phyloP scores from a whole-genome alignment of 2,797 vertebrate genomes.

The Morelia viridis region DNA sequence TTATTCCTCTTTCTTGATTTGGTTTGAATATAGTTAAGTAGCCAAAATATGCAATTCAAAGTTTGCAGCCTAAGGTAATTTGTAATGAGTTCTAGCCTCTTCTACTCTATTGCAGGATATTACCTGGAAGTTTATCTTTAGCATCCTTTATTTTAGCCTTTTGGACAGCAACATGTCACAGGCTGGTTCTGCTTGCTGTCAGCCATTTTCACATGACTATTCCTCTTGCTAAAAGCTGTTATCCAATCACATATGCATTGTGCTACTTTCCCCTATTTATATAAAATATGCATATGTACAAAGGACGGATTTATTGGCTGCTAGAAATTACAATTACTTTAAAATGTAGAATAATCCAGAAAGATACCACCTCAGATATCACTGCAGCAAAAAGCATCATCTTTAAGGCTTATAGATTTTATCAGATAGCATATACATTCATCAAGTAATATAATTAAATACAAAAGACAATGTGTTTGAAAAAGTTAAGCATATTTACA shows the following conservation, averaged over 20 bases:
- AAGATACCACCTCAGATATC: background rate
- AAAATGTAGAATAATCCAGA: conserved; percentile 40
- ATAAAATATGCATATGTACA: conserved; percentile 34
- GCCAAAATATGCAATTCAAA: background rate
- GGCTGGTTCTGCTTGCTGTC: background rate
- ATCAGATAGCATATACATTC: conserved; percentile 33
- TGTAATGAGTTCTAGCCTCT: background rate
- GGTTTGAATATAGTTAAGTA: background rate
- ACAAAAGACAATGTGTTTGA: conserved; percentile 43
- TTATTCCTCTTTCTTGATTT: background rate
- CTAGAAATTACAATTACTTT: conserved; percentile 43
- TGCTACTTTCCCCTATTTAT: conserved; percentile 43
- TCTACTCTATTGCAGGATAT: background rate
- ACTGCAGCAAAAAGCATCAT: conserved; percentile 45
- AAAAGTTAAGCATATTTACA: conserved; percentile 39
- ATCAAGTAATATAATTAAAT: conserved; percentile 8
- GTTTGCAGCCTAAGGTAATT: background rate
- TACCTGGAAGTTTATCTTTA: background rate
- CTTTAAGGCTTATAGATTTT: conserved; percentile 39
- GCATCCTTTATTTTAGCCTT: background rate
- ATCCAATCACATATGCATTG: background rate
- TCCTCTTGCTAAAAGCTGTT: conserved; percentile 30
- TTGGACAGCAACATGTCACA: background rate
- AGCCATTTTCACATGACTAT: background rate
- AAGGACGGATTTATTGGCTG: conserved; percentile 32